These are phyloP conservation scores for Apostichopus japonicus DNA, from an alignment of 35 echinoderm and acorn worm genomes.

Conservation along the genomic window DNA sequence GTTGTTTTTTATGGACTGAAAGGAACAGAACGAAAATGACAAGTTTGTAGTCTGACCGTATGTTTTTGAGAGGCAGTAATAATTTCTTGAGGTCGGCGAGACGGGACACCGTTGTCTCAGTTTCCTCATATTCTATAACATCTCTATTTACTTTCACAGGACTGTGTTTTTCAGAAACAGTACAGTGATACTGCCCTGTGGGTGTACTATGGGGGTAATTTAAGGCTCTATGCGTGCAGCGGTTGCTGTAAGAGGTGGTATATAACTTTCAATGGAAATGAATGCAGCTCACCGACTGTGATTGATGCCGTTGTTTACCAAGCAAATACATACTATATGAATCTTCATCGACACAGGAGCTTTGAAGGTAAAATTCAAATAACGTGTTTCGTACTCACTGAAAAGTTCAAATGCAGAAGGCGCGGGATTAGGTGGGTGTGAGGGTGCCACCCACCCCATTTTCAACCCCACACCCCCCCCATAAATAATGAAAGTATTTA, in stretches of 20 bases:
- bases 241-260: slow-evolving; percentile 77
- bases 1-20: too few relatives aligned
- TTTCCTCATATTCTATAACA: too few relatives aligned
- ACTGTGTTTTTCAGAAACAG: slow-evolving; percentile 71
- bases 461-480: too few relatives aligned
- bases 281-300: slow-evolving; percentile 53
- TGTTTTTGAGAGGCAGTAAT: too few relatives aligned
- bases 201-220: slow-evolving; percentile 70
- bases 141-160: slow-evolving; percentile 21
- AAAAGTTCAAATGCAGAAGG: too few relatives aligned
- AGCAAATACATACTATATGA: slow-evolving; percentile 32
- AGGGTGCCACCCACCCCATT: too few relatives aligned
- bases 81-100: too few relatives aligned
- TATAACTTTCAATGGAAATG: slow-evolving; percentile 74
- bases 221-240: slow-evolving; percentile 56
- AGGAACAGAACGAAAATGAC: too few relatives aligned
- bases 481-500: too few relatives aligned
- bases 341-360: background rate
- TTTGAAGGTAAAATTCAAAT: background rate
- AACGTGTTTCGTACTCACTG: background rate
- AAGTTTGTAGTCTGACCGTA: too few relatives aligned
- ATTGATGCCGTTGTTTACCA: slow-evolving; percentile 70
- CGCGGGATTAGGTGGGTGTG: too few relatives aligned
- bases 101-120: too few relatives aligned
- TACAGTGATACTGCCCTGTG: slow-evolving; percentile 68